A percentile compares a stretch with the other conserved stretches of the same genome.
Conservation (phyloP, 1,140 invertebrate genomes). For the Oreohelix idahoensis region DNA sequence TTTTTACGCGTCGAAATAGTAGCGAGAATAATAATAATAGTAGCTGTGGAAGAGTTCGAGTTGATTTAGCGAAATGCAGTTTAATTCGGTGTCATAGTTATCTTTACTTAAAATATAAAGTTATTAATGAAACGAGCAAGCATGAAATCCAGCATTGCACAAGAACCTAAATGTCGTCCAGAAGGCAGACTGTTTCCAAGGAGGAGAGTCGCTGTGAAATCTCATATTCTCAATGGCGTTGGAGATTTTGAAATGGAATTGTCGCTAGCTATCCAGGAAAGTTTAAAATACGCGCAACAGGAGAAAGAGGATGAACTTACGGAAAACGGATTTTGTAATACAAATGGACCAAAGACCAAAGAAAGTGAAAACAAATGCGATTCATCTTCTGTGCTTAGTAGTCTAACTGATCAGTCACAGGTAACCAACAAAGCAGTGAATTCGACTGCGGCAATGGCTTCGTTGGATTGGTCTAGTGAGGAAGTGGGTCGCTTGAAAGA, state of each 20-base stretch:
- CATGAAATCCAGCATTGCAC: constrained; percentile 52
- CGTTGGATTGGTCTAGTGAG: constrained; percentile 22
- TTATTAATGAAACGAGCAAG: constrained; percentile 37
- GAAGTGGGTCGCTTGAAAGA: constrained; percentile 56
- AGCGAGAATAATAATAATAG: constrained; percentile 20
- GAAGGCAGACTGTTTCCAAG: constrained; percentile 53
- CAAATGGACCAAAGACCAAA: neutral
- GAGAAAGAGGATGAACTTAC: constrained; percentile 39
- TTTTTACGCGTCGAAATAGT: constrained; percentile 4
- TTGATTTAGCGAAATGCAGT: constrained; percentile 21
- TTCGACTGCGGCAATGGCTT: constrained; percentile 23
- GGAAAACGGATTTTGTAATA: constrained; percentile 10
- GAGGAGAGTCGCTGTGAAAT: constrained; percentile 49
- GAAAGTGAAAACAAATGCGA: constrained; percentile 40
- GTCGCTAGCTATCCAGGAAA: constrained; percentile 60
- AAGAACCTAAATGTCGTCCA: constrained; percentile 45
- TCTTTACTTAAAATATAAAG: neutral
- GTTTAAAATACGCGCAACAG: constrained; percentile 58
- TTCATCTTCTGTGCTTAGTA: neutral
- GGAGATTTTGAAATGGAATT: constrained; percentile 60
- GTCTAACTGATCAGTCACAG: constrained; percentile 15
- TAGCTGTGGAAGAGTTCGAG: constrained; percentile 7
- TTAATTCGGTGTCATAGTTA: neutral
- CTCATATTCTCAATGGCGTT: constrained; percentile 45
- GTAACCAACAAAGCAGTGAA: constrained; percentile 25